Evolutionary conservation across 2,888 invertebrate genomes (phyloP), one percentile per base, ranked within the genome.

Genomic region (Ephialtes manifestator): DNA sequence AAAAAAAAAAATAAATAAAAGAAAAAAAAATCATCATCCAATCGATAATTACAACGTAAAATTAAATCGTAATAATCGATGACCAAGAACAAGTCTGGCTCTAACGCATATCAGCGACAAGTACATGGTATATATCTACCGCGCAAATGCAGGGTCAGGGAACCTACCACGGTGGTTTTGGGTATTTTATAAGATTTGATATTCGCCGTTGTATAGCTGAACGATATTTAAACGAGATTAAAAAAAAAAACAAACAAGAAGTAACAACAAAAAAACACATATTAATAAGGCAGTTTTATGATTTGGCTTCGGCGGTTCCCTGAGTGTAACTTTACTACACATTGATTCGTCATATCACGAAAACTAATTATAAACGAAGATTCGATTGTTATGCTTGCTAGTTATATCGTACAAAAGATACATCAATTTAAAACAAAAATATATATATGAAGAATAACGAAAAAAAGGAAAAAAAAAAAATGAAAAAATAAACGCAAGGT

Each of bases 151-250:
- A 81, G 88, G 88, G 86, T 89, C 91, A 90, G 90, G 90, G 90
- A 89, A 89, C 87, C 87, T 87, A 90, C 85, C 90, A 89, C 86
- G 85, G 90, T 92, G 91, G 92, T 93, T 93, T 92, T 92, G 93
- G 91, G 91, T 93, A 93, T 94, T 94, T 94, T 93, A 92, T 93
- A 94, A 92, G 92, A 93, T 90, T 94, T 94, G 92, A 93, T 93
- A 93, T 92, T 92, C 90, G 89, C 88, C 90, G 86, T 90, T 92
- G 91, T 91, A 91, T 92, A 92, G 89, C 89, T 92, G 90, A 91
- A 77, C 31, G 58, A 75, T 68, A 81, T 75, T 80, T 18, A 48
- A 67, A 68, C 28, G 48, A 75, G 70, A n/a, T 13, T 39, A 72
- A 24, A 31, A 43, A 60, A 18, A 39, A 70, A 71, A 13, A 43